phyloP scores from a whole-genome alignment of 2,113 vertebrate genomes.

The Syrrhaptes paradoxus region DNA sequence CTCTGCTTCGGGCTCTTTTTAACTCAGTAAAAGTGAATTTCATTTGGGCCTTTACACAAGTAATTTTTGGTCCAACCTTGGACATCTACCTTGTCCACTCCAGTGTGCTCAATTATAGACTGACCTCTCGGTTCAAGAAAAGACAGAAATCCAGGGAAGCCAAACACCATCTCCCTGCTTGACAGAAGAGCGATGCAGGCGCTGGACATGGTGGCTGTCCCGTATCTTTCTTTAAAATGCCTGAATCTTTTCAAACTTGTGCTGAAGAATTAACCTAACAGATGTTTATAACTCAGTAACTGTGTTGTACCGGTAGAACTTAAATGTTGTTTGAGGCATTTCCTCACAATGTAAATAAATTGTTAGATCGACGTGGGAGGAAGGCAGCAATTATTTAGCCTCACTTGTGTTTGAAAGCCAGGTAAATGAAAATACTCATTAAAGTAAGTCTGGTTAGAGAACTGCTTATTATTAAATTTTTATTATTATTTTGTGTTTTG shows the following conservation, averaged over 20 bases:
- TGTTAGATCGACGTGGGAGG: not conserved
- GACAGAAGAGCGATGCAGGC: not conserved
- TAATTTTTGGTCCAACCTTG: not conserved
- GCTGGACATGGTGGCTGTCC: not conserved
- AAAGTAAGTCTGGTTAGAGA: not conserved
- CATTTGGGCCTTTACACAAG: not conserved
- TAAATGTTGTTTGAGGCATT: not conserved
- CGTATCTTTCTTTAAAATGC: not conserved
- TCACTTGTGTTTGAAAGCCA: not conserved
- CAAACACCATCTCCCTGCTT: not conserved
- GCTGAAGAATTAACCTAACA: not conserved
- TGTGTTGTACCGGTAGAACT: not conserved
- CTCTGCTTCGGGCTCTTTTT: not conserved
- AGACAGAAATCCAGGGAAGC: not conserved
- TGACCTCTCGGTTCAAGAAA: not conserved
- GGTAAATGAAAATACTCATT: not conserved
- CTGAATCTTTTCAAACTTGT: not conserved
- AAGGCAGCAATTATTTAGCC: not conserved
- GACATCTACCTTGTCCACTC: not conserved
- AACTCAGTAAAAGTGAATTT: not conserved
- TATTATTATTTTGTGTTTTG: not conserved
- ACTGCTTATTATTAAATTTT: not conserved
- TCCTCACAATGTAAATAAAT: not conserved
- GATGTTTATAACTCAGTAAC: not conserved
- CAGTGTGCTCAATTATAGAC: fast-evolving